Evolutionary conservation across 2,113 vertebrate species (phyloP), one percentile per base, ranked within the genome.

Genomic region (Suncus etruscus): DNA sequence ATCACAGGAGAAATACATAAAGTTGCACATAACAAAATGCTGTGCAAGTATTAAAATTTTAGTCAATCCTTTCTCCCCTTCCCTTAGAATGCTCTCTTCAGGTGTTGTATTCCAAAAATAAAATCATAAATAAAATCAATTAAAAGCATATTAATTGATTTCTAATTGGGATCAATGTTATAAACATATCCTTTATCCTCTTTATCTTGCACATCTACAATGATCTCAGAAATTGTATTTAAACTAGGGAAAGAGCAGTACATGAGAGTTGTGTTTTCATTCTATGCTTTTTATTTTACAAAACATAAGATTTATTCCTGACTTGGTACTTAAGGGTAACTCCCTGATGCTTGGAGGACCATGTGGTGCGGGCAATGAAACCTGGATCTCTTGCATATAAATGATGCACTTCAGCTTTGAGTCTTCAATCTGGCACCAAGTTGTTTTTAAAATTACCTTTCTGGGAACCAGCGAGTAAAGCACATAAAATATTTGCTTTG

Each of bases 1-100:
- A 69, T 16, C 79, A 66, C 22, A 86, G 25, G 66, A 75, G 77
- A 66, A 84, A 89, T 86, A 83, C 65, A 54, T 83, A 76, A 73
- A n/a, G 27, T 16, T 66, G 65, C 18, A 25, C 20, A 20, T 6
- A 15, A 81, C 72, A 89, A 79, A 29, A 65, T 47, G 11, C 2
- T 54, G 81, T 0, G 0, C 10, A n/a, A 0, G 24, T 31, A 48
- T 32, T 65, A 93, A 29, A 45, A 86, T 84, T 61, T 68, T 9
- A 54, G 14, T 48, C 68, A 27, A 25, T 58, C 16, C 66, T 88
- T 31, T 48, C 70, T 86, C 61, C 31, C 8, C 12, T 78, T 58
- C 68, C 8, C 16, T 2, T 77, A 15, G 24, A 85, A 83, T 63
- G n/a, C 24, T 83, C 68, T 73, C 73, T 66, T 50, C n/a, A 27